Percentiles rank a stretch among this genome's conserved stretches.
These are phyloP conservation scores for Drosophila phalerata DNA, from an alignment of 2,888 invertebrate genomes.

Conservation along the genomic window DNA sequence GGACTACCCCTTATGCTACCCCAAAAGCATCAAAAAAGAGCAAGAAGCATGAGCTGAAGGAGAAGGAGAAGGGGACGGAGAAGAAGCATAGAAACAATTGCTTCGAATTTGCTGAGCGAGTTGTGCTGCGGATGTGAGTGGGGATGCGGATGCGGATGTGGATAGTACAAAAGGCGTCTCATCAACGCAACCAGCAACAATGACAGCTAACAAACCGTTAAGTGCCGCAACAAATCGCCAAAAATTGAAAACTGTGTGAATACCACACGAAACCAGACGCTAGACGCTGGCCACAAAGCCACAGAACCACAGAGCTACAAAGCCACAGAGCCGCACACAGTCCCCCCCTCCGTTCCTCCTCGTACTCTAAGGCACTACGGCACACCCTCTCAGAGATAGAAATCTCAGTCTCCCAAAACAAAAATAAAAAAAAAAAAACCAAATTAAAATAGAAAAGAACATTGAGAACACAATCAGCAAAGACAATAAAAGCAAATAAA, in stretches of 20 bases:
- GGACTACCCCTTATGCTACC: slow-evolving; percentile 25
- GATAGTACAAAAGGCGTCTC: slow-evolving; percentile 71
- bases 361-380: slow-evolving; percentile 10
- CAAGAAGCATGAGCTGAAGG: no score
- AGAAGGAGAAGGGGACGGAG: no score
- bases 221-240: slow-evolving; percentile 81
- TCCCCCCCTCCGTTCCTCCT: slow-evolving; percentile 16
- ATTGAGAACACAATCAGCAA: slow-evolving; percentile 46
- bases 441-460: slow-evolving; percentile 22
- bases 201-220: slow-evolving; percentile 81
- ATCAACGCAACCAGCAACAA: slow-evolving; percentile 71
- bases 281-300: slow-evolving; percentile 41
- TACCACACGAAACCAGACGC: slow-evolving; percentile 36
- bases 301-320: slow-evolving; percentile 29
- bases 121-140: slow-evolving; percentile 15
- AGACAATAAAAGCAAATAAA: slow-evolving; percentile 73
- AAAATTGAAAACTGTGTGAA: slow-evolving; percentile 81
- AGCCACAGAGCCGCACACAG: slow-evolving; percentile 32
- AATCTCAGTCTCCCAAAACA: slow-evolving; percentile 61
- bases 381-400: slow-evolving; percentile 44
- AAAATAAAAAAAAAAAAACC: slow-evolving; percentile 16
- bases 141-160: slow-evolving; percentile 8
- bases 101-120: slow-evolving; percentile 35
- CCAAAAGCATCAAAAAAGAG: slow-evolving; percentile 3
- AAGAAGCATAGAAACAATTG: slow-evolving; percentile 48